Evolutionary conservation across 1,140 invertebrate species (phyloP), one percentile per base, ranked within the genome.

Genomic region (Penaeus chinensis): DNA sequence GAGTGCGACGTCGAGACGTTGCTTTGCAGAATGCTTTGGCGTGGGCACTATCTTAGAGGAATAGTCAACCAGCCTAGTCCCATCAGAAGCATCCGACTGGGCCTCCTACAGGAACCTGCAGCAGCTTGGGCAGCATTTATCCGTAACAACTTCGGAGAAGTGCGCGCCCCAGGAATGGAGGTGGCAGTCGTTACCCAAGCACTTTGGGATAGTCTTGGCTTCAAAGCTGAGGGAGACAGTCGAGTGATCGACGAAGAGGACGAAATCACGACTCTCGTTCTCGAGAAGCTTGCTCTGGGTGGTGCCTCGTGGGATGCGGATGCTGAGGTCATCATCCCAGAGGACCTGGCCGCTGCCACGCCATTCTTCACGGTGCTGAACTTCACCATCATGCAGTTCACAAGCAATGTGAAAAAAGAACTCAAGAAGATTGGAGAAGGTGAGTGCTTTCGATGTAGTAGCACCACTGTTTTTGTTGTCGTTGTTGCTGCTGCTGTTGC

Each of bases 81-180:
- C 19, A 66, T 79, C 24, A 54, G 60, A 63, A 83, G 47, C 71
- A 76, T 87, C 20, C 65, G 86, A 10, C 66, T 87, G 11, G 86
- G 86, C n/a, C 71, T 87, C 19, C 60, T 87, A 74, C 69, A 65
- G 22, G 86, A 87, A 66, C 80, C 86, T 18, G 86, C 78, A 60
- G 86, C 81, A 42, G 65, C 78, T 16, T 87, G 86, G 86, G 80
- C 86, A 32, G 86, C 86, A 7, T 66, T 83, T 7, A 78, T 66
- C 19, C 80, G 86, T 42, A 82, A 62, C 60, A 77, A 37, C 71
- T 87, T 80, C 69, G 86, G 86, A 10, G 86, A 87, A 60, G 24
- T 82, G 13, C 69, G 80, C 3, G 47, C 66, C 22, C 66, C 32
- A 1, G 66, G 54, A 5, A 22, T 87, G 54, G 86, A 87, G 71